These are phyloP conservation scores for Gracilinanus agilis DNA, from an alignment of 2,113 vertebrate species.

Conservation along the genomic window DNA sequence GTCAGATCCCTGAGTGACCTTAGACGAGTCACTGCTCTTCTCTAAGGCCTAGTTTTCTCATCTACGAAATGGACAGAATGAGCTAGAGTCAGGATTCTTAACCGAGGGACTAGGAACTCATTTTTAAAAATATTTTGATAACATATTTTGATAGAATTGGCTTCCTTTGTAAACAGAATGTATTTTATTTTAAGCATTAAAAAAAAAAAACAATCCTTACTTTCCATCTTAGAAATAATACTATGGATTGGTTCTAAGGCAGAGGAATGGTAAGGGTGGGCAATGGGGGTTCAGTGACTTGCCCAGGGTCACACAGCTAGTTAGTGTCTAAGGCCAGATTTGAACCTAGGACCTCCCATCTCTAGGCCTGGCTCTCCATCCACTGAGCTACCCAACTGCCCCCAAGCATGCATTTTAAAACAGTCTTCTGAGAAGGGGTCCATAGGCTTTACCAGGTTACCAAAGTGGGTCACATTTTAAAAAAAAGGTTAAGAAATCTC, in stretches of 20 bases:
- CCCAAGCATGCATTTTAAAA: too few species aligned
- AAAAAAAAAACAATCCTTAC: too few species aligned
- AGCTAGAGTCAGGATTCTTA: background rate
- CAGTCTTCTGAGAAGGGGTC: too few species aligned
- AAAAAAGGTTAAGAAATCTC: background rate
- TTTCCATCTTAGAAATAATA: too few species aligned
- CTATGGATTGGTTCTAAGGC: too few species aligned
- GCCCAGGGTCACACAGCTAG: too few species aligned
- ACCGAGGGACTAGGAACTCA: background rate
- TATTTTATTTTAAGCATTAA: background rate
- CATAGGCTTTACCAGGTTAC: background rate
- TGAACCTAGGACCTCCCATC: too few species aligned
- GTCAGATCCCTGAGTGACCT: accelerated
- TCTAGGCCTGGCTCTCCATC: too few species aligned
- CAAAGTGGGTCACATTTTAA: background rate
- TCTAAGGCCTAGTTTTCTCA: constrained; percentile 9
- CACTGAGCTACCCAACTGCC: too few species aligned
- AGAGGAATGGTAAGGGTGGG: too few species aligned
- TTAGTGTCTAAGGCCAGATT: too few species aligned
- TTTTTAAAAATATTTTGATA: background rate
- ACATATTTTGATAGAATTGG: background rate
- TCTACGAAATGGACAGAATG: background rate
- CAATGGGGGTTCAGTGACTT: too few species aligned
- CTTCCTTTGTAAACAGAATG: background rate
- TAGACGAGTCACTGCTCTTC: background rate